phyloP scores from a whole-genome alignment of 2,797 vertebrate genomes.

The Scleropages formosus region DNA sequence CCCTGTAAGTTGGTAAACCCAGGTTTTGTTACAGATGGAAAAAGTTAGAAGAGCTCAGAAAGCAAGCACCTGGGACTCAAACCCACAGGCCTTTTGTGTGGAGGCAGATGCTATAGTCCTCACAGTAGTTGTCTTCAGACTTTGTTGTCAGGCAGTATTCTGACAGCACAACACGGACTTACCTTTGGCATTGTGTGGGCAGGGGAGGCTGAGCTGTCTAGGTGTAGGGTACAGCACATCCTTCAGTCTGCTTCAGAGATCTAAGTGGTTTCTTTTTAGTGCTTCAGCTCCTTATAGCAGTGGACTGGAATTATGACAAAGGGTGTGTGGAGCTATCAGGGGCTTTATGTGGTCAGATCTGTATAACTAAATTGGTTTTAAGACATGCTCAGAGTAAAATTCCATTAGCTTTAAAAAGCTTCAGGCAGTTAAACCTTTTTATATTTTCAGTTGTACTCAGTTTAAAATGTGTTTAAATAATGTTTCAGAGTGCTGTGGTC shows the following conservation, averaged over 20 bases:
- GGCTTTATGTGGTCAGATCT: background rate
- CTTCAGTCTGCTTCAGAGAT: background rate
- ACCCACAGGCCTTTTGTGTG: background rate
- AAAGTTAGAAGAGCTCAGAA: background rate
- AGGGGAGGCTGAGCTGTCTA: no score
- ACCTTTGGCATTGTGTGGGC: background rate
- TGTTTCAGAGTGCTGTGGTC: background rate
- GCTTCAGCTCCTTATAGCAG: background rate
- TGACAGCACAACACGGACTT: background rate
- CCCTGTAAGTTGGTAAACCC: background rate
- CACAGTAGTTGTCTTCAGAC: background rate
- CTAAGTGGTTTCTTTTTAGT: background rate
- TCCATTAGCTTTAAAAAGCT: background rate
- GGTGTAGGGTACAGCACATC: background rate
- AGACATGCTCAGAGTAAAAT: background rate
- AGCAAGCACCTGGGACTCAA: background rate
- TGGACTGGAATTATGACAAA: background rate
- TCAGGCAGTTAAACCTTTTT: background rate
- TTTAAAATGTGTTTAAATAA: background rate
- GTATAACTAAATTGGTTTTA: background rate
- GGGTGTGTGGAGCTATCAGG: background rate
- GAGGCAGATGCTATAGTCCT: background rate
- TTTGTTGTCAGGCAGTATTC: background rate
- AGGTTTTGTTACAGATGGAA: no score
- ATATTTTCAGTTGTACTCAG: background rate